These are phyloP conservation scores for Hypomesus transpacificus DNA, from an alignment of 2,113 vertebrate species.

Conservation along the genomic window DNA sequence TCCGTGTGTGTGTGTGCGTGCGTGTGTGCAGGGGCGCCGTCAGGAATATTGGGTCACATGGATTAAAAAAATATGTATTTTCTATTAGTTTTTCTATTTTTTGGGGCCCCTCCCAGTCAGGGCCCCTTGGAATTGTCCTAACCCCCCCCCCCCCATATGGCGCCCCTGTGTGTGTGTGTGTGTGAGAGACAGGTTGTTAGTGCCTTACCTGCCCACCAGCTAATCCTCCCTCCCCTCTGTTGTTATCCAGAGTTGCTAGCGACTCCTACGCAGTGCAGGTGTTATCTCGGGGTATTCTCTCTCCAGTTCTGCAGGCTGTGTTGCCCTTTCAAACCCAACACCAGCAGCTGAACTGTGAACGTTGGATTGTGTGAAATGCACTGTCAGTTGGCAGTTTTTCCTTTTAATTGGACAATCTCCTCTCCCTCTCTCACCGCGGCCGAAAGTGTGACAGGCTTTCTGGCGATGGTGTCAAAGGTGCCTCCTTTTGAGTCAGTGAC, in stretches of 20 bases:
- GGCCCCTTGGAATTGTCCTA: no score
- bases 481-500: background rate
- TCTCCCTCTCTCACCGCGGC: background rate
- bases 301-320: slow-evolving; percentile 13
- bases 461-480: background rate
- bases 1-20: background rate
- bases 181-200: background rate
- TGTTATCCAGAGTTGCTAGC: no score
- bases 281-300: background rate
- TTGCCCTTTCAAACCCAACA: background rate
- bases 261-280: background rate
- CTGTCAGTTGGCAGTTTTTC: no score
- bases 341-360: slow-evolving; percentile 26
- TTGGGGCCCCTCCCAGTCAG: no score
- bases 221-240: slow-evolving; percentile 11
- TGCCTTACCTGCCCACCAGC: slow-evolving; percentile 9
- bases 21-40: no score
- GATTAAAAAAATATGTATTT: no score
- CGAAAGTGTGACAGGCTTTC: background rate
- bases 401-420: background rate
- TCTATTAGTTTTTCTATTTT: no score
- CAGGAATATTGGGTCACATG: no score
- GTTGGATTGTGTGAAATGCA: slow-evolving; percentile 2
- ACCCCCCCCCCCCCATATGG: no score
- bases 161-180: slow-evolving; percentile 4